These are phyloP conservation scores for Idris sp. DNA, from an alignment of 1,140 invertebrate species.

Conservation along the genomic window DNA sequence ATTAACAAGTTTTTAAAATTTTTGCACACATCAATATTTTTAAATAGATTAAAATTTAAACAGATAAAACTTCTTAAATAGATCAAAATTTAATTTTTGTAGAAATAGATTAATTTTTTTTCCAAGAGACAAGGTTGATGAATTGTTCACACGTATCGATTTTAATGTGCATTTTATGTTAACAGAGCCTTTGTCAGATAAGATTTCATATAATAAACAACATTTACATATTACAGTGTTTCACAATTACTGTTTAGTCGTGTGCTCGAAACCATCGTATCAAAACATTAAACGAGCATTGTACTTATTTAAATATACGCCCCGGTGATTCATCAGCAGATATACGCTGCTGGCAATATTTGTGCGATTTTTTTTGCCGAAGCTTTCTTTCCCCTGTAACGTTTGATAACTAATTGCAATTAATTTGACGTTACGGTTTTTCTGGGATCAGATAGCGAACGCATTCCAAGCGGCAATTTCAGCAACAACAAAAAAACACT, in stretches of 20 bases:
- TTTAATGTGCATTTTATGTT: constrained; percentile 48
- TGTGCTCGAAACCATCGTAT: constrained; percentile 22
- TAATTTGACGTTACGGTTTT: constrained; percentile 9
- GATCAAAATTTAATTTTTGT: too few species aligned
- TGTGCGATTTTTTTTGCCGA: not conserved
- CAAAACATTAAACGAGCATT: constrained; percentile 27
- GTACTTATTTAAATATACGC: constrained; percentile 18
- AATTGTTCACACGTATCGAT: constrained; percentile 18
- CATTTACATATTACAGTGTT: constrained; percentile 27
- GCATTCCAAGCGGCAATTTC: not conserved
- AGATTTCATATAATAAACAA: constrained; percentile 35
- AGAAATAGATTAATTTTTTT: too few species aligned
- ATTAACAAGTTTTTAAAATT: too few species aligned
- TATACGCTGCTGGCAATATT: constrained; percentile 1
- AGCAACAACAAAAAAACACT: too few species aligned
- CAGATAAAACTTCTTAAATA: too few species aligned
- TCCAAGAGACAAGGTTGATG: constrained; percentile 5
- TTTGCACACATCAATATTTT: not conserved
- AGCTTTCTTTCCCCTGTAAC: not conserved
- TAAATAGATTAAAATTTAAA: not conserved
- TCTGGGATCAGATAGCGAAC: not conserved
- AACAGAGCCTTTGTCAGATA: constrained; percentile 41
- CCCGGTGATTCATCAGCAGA: constrained; percentile 13
- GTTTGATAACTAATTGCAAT: constrained; percentile 21
- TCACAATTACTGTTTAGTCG: constrained; percentile 39